Evolutionary conservation across 2,797 vertebrate species (phyloP).

Genomic region (Cygnus olor): DNA sequence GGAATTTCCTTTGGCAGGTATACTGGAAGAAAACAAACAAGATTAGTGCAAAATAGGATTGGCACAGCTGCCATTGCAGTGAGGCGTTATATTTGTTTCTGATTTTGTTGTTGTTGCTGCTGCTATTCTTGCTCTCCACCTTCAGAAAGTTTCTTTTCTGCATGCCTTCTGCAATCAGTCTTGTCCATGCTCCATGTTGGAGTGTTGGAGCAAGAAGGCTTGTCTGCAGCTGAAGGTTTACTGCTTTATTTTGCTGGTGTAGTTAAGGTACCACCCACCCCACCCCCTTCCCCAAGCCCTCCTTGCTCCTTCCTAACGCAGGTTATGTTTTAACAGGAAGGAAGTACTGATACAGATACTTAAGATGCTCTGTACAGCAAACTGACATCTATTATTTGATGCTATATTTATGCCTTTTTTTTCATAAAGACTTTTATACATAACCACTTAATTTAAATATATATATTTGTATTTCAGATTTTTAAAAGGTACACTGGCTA

Average conservation of each 20-base stretch:
- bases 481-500: background rate
- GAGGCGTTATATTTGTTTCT: background rate
- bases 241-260: background rate
- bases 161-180: background rate
- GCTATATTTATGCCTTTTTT: background rate
- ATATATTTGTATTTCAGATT: background rate
- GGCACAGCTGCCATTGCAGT: background rate
- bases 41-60: background rate
- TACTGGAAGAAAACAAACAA: background rate
- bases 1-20: constrained; percentile 1
- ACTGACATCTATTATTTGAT: background rate
- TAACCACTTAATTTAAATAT: background rate
- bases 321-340: background rate
- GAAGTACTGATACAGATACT: background rate
- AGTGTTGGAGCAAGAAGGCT: background rate
- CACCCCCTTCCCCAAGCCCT: background rate
- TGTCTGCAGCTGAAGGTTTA: background rate
- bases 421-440: background rate
- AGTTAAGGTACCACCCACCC: background rate
- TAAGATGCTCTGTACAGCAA: background rate
- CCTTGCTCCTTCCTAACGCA: background rate
- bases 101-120: background rate
- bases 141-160: background rate
- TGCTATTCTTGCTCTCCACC: background rate
- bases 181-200: background rate